Percentiles rank a stretch among this genome's conserved stretches.
These are phyloP conservation scores for Xenentodon cancila DNA, from an alignment of 2,797 vertebrate genomes.

Conservation along the genomic window DNA sequence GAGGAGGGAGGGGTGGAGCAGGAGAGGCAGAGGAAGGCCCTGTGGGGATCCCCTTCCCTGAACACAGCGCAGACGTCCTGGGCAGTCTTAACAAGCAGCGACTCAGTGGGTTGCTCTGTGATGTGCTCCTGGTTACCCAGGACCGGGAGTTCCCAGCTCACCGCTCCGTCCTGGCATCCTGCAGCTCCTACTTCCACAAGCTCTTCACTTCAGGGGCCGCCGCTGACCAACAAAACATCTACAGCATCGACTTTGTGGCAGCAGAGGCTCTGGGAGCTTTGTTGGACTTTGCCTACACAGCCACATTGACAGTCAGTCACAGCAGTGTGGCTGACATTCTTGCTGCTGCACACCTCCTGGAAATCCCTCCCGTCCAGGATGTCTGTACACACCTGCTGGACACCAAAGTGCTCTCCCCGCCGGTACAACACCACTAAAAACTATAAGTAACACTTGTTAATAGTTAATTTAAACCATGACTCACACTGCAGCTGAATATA, in stretches of 20 bases:
- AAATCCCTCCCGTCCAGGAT: slow-evolving; percentile 93
- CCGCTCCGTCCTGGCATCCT: slow-evolving; percentile 96
- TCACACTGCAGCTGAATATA: not conserved
- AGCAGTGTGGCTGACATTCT: slow-evolving; percentile 93
- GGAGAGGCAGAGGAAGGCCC: slow-evolving; percentile 91
- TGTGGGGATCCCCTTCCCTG: slow-evolving; percentile 97
- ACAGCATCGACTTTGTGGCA: slow-evolving; percentile 94
- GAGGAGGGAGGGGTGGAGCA: slow-evolving; percentile 66
- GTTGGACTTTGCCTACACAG: slow-evolving; percentile 98
- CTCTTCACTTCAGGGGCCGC: slow-evolving; percentile 95
- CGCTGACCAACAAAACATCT: slow-evolving; percentile 95
- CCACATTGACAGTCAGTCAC: slow-evolving; percentile 95
- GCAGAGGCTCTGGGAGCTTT: slow-evolving; percentile 92
- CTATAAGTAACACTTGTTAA: slow-evolving; percentile 14
- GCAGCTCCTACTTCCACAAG: slow-evolving; percentile 98
- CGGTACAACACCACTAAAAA: slow-evolving; percentile 67
- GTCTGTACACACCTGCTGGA: slow-evolving; percentile 97
- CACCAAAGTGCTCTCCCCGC: slow-evolving; percentile 89
- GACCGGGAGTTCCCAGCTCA: slow-evolving; percentile 97
- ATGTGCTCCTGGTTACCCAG: slow-evolving; percentile 93
- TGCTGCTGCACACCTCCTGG: slow-evolving; percentile 92
- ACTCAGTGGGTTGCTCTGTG: slow-evolving; percentile 92
- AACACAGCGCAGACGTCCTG: slow-evolving; percentile 97
- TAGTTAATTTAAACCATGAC: slow-evolving; percentile 9
- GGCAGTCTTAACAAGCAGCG: slow-evolving; percentile 95